phyloP scores from a whole-genome alignment of 2,113 vertebrate genomes.

The Eolophus roseicapilla region DNA sequence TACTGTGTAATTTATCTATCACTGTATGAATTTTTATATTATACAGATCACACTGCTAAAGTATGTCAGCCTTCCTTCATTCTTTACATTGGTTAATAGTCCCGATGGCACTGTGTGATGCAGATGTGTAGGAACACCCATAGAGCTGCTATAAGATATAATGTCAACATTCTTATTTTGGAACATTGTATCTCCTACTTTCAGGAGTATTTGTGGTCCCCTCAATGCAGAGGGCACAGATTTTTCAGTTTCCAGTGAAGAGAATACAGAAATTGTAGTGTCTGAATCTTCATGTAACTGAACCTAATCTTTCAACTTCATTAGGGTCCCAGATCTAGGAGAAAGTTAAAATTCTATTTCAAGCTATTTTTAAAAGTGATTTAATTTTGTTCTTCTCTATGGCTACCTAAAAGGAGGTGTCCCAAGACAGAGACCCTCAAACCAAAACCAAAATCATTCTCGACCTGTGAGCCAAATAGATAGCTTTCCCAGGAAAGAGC shows the following conservation, averaged over 20 bases:
- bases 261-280: neutral
- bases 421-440: neutral
- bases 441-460: neutral
- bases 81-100: neutral
- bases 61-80: neutral
- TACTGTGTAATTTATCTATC: conserved; percentile 48
- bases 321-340: neutral
- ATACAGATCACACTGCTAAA: neutral
- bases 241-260: neutral
- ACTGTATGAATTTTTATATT: conserved; percentile 51
- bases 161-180: neutral
- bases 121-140: neutral
- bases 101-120: neutral
- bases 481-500: neutral
- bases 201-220: neutral
- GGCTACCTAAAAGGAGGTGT: neutral
- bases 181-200: neutral
- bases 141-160: neutral
- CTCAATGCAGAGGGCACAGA: neutral
- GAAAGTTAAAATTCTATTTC: neutral
- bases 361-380: conserved; percentile 16
- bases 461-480: neutral
- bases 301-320: neutral
- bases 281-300: neutral
- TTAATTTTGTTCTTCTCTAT: neutral